Conservation (phyloP, 1,140 invertebrate genomes). For the Dysdera silvatica region DNA sequence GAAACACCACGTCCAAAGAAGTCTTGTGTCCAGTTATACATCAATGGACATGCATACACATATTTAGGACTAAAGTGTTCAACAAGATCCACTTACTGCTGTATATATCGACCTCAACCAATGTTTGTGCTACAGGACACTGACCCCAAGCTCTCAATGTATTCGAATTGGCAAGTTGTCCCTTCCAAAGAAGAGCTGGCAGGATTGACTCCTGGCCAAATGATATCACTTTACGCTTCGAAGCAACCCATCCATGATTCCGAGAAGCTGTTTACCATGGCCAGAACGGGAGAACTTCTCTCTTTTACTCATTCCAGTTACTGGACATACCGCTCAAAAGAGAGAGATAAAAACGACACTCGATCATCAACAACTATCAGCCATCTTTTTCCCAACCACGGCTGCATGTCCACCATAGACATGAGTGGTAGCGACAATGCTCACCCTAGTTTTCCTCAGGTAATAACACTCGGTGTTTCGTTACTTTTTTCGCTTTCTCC, state of each 20-base stretch:
- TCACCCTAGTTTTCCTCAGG: too few relatives aligned
- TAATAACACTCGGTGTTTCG: too few relatives aligned
- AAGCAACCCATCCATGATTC: conserved; percentile 6
- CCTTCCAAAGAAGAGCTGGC: conserved; percentile 32
- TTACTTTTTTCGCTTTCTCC: too few relatives aligned
- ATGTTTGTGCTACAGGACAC: conserved; percentile 72
- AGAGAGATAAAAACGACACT: conserved; percentile 8
- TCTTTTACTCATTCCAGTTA: conserved; percentile 34
- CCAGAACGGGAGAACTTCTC: conserved; percentile 16
- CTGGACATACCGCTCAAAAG: conserved; percentile 27
- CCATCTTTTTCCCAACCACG: too few relatives aligned
- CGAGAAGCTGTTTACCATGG: not conserved
- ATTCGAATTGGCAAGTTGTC: conserved; percentile 83
- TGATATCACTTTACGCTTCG: conserved; percentile 31
- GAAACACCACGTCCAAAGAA: conserved; percentile 81
- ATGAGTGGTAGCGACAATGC: too few relatives aligned
- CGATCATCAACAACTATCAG: not conserved
- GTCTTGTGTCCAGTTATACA: conserved; percentile 72
- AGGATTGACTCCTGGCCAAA: conserved; percentile 28
- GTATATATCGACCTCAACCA: conserved; percentile 79
- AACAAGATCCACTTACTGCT: conserved; percentile 84
- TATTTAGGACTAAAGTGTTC: conserved; percentile 83
- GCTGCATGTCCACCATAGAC: too few relatives aligned
- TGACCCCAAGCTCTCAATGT: conserved; percentile 89
- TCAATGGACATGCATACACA: conserved; percentile 87